These are phyloP conservation scores for Apostichopus californicus DNA, from an alignment of 35 echinoderm and acorn worm genomes.

Conservation along the genomic window DNA sequence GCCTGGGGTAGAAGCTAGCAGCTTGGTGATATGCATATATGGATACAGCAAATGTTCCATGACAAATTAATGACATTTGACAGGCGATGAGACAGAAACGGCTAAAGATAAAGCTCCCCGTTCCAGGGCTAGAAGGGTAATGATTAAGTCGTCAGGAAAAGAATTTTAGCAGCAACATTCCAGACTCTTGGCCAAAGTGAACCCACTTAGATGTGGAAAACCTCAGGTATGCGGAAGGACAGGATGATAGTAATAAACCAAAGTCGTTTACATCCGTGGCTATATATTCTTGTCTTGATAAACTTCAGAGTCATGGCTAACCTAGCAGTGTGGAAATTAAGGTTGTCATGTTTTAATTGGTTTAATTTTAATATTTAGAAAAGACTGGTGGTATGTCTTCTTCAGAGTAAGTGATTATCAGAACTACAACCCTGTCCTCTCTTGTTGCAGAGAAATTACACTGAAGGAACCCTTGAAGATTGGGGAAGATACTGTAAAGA, in stretches of 20 bases:
- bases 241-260: neutral
- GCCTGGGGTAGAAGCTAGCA: too few species aligned
- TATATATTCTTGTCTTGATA: too few species aligned
- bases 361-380: too few species aligned
- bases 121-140: constrained; percentile 1
- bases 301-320: too few species aligned
- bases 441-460: too few species aligned
- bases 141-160: constrained; percentile 15
- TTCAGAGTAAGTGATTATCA: too few species aligned
- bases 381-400: too few species aligned
- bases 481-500: too few species aligned
- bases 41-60: constrained; percentile 2
- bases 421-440: too few species aligned
- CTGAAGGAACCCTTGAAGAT: too few species aligned
- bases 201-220: neutral
- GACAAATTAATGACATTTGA: constrained; percentile 34
- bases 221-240: constrained; percentile 10
- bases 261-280: neutral
- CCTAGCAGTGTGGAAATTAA: too few species aligned
- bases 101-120: neutral
- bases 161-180: constrained; percentile 22
- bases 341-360: too few species aligned
- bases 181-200: neutral
- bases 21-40: neutral
- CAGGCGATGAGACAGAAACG: constrained; percentile 11